phyloP scores from a whole-genome alignment of 2,888 invertebrate species.

The Chromoteleia sp. region DNA sequence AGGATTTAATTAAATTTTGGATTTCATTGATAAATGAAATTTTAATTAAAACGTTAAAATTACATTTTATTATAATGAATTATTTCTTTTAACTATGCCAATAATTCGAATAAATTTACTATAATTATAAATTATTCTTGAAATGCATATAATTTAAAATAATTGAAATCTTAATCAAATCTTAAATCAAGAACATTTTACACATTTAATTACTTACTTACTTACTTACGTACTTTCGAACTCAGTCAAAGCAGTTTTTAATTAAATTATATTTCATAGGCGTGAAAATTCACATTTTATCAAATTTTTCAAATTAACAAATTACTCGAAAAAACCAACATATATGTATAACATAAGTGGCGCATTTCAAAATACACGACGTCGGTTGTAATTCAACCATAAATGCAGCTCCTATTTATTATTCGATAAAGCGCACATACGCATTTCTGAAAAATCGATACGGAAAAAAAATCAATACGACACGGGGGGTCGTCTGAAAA shows the following conservation, averaged over 20 bases:
- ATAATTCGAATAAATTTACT: slow-evolving; percentile 7
- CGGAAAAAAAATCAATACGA: slow-evolving; percentile 17
- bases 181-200: too few relatives aligned
- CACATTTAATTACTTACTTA: too few relatives aligned
- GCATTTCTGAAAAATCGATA: slow-evolving; percentile 17
- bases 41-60: background rate
- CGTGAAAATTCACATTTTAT: too few relatives aligned
- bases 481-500: slow-evolving; percentile 5
- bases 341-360: background rate
- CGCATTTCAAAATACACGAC: slow-evolving; percentile 4
- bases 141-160: background rate
- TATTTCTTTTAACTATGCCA: background rate
- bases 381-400: slow-evolving; percentile 5
- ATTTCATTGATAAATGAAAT: background rate
- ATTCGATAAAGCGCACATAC: background rate
- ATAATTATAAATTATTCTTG: background rate
- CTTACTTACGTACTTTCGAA: too few relatives aligned
- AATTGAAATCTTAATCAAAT: too few relatives aligned
- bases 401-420: background rate
- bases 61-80: background rate
- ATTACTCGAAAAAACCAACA: slow-evolving; percentile 7
- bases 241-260: too few relatives aligned
- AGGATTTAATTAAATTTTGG: background rate
- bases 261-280: slow-evolving; percentile 19
- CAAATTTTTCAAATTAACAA: slow-evolving; percentile 4